Evolutionary conservation across 2,113 vertebrate genomes (phyloP).

Genomic region (Psittacula cyanocephala): DNA sequence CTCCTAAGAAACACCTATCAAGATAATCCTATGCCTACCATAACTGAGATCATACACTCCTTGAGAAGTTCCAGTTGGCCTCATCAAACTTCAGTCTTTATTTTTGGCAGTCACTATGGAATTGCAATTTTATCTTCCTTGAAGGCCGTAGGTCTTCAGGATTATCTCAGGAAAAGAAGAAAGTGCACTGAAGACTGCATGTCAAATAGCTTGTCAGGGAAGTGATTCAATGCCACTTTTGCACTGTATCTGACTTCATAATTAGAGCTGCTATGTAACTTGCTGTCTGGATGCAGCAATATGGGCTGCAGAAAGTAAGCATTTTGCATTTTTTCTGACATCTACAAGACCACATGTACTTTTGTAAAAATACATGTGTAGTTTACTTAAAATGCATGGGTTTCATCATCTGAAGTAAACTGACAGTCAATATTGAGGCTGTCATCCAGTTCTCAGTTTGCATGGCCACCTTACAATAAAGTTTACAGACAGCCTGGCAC

Average conservation of each 20-base stretch:
- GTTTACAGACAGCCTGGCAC: background rate
- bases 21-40: background rate
- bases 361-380: background rate
- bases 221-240: background rate
- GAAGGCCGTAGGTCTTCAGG: background rate
- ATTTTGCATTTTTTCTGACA: background rate
- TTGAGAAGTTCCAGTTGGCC: background rate
- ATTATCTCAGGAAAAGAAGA: background rate
- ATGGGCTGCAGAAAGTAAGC: background rate
- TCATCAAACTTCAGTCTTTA: background rate
- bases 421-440: background rate
- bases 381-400: background rate
- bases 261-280: background rate
- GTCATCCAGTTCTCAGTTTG: background rate
- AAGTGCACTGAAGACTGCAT: background rate
- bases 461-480: background rate
- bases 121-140: background rate
- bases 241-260: background rate
- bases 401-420: background rate
- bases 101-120: background rate
- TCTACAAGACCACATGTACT: background rate
- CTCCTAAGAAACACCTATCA: background rate
- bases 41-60: background rate
- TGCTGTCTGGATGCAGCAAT: background rate
- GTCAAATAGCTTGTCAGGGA: background rate